Evolutionary conservation across 2,888 invertebrate genomes (phyloP).

Genomic region (Chymomyza procnemis): DNA sequence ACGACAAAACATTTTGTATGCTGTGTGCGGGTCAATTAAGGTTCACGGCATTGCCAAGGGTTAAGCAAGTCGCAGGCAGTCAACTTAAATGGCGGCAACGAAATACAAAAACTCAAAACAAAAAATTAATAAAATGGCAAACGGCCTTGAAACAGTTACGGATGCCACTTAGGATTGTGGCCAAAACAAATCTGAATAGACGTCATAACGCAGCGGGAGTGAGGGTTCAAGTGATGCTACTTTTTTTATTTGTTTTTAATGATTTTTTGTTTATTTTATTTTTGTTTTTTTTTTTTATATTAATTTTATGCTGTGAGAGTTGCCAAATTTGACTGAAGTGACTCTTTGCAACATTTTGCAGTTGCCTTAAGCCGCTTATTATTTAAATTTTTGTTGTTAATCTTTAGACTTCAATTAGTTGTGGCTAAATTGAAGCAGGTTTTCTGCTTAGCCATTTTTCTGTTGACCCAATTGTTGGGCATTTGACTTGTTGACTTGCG

Average conservation of each 20-base stretch:
- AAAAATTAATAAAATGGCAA: no score
- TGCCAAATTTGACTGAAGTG: background rate
- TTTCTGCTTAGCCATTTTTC: background rate
- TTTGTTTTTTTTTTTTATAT: no score
- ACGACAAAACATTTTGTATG: background rate
- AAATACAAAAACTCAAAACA: background rate
- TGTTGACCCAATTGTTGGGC: background rate
- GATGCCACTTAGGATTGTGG: background rate
- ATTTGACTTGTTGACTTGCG: background rate
- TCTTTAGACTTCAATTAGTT: background rate
- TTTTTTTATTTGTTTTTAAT: background rate
- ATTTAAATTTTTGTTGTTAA: background rate
- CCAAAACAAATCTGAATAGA: background rate
- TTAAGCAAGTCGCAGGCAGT: background rate
- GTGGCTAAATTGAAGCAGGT: background rate
- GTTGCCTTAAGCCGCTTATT: background rate
- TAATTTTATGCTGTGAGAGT: background rate
- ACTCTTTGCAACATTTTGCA: background rate
- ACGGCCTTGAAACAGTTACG: constrained; percentile 32
- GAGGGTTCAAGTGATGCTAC: constrained; percentile 5
- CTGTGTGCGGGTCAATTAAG: background rate
- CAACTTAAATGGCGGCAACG: background rate
- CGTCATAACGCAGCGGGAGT: background rate
- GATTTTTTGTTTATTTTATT: background rate
- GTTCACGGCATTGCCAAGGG: background rate